Evolutionary conservation across 2,113 vertebrate species (phyloP), one percentile per base, ranked within the genome.

Genomic region (Leptobrachium ailaonicum): DNA sequence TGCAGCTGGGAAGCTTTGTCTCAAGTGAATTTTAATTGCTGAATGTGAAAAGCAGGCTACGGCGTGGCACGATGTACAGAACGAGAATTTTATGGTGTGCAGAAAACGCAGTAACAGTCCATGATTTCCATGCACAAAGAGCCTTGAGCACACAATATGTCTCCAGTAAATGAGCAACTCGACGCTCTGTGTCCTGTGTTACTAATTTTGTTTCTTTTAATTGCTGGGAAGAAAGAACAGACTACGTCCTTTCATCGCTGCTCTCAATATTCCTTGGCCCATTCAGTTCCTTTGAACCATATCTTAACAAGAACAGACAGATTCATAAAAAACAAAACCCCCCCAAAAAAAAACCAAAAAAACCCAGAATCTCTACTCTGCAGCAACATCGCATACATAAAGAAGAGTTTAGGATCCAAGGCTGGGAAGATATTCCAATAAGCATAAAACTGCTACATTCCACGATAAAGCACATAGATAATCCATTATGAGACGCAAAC

Each of bases 221-320:
- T 80, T 80, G 64, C 64, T 80, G 64, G 71, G 71, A 80, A 80
- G 63, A 80, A 68, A 74, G 63, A 74, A 74, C 47, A 74, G 74
- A 54, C 53, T 41, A 44, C 74, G 78, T 67, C 66, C 53, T 80
- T 80, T 80, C 78, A 80, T 80, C 42, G 71, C 71, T 80, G 78
- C 71, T 68, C 77, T 80, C 78, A 74, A 80, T 73, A 80, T 74
- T 80, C 60, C 71, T 80, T 80, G 78, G 78, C 73, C 71, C 71
- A 80, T 80, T 80, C 78, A 80, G 5, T 74, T 64, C 78, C 78
- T 80, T 73, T 80, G 78, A 80, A 80, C 78, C 78, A 41, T 80
- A 80, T 74, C 78, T 74, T 80, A 80, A 80, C 78, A 80, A 80
- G 78, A 71, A 74, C 50, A 80, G 78, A 80, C 78, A 80, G 72